Conservation (phyloP, 2,113 vertebrate genomes). For the Willisornis vidua region DNA sequence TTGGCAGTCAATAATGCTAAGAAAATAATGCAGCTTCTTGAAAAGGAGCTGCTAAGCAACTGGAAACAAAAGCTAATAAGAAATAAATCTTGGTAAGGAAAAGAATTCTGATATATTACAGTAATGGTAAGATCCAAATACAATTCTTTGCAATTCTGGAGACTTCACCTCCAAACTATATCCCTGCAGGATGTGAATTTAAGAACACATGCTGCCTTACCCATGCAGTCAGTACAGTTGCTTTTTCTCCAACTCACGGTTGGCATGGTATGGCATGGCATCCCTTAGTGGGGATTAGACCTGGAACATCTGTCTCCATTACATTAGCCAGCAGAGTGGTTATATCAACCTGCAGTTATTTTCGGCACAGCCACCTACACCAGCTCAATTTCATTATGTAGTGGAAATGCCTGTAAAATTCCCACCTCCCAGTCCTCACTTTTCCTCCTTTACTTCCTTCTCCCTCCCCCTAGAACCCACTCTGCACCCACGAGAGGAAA, state of each 20-base stretch:
- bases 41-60: background rate
- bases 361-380: background rate
- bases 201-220: background rate
- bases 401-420: background rate
- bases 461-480: background rate
- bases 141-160: background rate
- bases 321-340: background rate
- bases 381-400: background rate
- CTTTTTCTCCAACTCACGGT: background rate
- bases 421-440: background rate
- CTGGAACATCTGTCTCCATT: background rate
- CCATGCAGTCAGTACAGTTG: accelerated
- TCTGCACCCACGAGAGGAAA: conserved; percentile 7
- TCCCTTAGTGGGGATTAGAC: background rate
- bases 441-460: background rate
- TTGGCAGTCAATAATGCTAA: background rate
- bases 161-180: background rate
- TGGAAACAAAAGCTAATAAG: background rate
- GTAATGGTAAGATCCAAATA: background rate
- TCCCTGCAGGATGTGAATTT: background rate
- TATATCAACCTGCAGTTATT: background rate
- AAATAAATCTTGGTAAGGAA: background rate
- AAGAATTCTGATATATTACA: background rate
- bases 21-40: background rate
- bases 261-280: background rate